A percentile compares a stretch with the other conserved stretches of the same genome.
Conservation (phyloP, 2,888 invertebrate genomes). For the Phoronis australis region DNA sequence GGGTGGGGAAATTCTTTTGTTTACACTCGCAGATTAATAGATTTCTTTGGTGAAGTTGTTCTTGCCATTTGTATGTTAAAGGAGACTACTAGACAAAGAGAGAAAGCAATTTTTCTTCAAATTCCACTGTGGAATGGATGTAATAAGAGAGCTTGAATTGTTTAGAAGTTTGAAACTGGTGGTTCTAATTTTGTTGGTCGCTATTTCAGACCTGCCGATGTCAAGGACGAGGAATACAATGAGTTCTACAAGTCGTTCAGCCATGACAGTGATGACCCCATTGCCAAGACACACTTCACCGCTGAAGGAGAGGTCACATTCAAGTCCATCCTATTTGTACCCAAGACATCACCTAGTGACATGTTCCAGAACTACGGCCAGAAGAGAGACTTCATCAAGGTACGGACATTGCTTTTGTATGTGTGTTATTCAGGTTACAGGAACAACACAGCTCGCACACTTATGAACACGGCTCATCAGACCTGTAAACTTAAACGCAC, state of each 20-base stretch:
- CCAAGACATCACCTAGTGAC: constrained; percentile 81
- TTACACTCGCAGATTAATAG: too few relatives aligned
- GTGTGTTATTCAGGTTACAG: too few relatives aligned
- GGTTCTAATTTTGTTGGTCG: background rate
- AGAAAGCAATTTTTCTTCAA: background rate
- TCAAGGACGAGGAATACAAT: constrained; percentile 81
- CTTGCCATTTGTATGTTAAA: too few relatives aligned
- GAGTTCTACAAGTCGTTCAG: constrained; percentile 94
- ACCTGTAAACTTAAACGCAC: too few relatives aligned
- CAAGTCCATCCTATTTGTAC: constrained; percentile 91
- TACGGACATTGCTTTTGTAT: too few relatives aligned
- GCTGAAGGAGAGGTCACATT: constrained; percentile 99
- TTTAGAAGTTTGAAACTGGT: background rate
- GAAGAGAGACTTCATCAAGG: constrained; percentile 87
- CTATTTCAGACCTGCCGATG: constrained; percentile 63
- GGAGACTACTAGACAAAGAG: too few relatives aligned
- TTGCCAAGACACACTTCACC: constrained; percentile 87
- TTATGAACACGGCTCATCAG: too few relatives aligned
- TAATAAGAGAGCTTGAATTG: too few relatives aligned
- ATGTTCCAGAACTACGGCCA: constrained; percentile 94
- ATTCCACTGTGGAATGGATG: background rate
- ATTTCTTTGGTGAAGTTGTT: too few relatives aligned
- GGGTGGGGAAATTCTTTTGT: too few relatives aligned
- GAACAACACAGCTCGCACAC: too few relatives aligned
- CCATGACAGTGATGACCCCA: constrained; percentile 77